A percentile compares a stretch with the other conserved stretches of the same genome.
Evolutionary conservation across 2,113 vertebrate genomes (phyloP).

Genomic region (Platichthys stellatus): DNA sequence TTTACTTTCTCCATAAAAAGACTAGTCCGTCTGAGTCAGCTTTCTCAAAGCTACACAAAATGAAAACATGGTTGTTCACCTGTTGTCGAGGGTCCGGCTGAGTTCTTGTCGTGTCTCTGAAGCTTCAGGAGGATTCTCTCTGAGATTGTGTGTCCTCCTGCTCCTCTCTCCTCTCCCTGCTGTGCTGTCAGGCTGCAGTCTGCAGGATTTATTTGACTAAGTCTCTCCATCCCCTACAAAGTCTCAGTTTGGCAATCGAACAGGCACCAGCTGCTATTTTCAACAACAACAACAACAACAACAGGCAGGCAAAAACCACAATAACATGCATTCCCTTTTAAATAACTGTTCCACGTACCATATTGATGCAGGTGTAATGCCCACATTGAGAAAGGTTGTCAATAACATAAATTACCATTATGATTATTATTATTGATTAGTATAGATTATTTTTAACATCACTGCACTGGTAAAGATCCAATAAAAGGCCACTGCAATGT

Average conservation of each 20-base stretch:
- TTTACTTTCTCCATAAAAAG: too few relatives aligned
- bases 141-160: background rate
- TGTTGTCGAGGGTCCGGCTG: slow-evolving; percentile 38
- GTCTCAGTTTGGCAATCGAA: slow-evolving; percentile 39
- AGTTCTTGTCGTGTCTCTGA: slow-evolving; percentile 17
- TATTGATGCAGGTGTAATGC: too few relatives aligned
- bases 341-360: background rate
- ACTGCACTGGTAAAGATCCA: too few relatives aligned
- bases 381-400: too few relatives aligned
- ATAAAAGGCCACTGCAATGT: too few relatives aligned
- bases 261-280: slow-evolving; percentile 27
- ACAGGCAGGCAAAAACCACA: background rate
- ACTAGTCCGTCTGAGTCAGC: background rate
- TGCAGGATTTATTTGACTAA: slow-evolving; percentile 71
- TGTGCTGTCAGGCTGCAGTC: slow-evolving; percentile 51
- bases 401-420: too few relatives aligned
- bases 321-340: background rate
- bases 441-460: too few relatives aligned
- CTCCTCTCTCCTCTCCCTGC: slow-evolving; percentile 43
- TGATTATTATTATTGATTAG: too few relatives aligned
- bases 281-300: background rate
- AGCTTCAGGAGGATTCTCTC: slow-evolving; percentile 13
- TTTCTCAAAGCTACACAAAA: slow-evolving; percentile 3
- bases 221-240: slow-evolving; percentile 62
- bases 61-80: slow-evolving; percentile 42